Evolutionary conservation across 2,888 invertebrate genomes (phyloP).

Genomic region (Lasioglossum marginatum): DNA sequence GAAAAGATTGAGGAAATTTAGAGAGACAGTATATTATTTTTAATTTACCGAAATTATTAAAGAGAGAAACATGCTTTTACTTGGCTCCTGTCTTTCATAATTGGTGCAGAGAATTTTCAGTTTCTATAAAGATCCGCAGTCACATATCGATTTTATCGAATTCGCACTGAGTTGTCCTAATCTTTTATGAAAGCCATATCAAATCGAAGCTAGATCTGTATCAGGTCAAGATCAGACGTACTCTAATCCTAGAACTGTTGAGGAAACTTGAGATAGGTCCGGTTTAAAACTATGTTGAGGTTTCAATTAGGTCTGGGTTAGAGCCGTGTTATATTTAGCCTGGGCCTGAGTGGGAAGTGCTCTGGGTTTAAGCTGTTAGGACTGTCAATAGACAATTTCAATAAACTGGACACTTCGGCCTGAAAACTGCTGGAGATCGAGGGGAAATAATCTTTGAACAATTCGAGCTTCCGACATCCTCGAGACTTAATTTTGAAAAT

Average conservation of each 20-base stretch:
- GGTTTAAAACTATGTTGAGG: neutral
- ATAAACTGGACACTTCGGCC: neutral
- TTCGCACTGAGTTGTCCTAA: neutral
- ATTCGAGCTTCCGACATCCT: neutral
- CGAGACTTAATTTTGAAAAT: neutral
- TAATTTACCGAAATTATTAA: no score
- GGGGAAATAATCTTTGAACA: neutral
- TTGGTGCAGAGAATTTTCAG: neutral
- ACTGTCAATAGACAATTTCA: neutral
- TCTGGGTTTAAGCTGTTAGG: neutral
- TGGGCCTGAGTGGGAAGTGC: neutral
- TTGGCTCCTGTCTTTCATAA: neutral
- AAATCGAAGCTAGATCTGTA: neutral
- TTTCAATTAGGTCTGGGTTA: slow-evolving; percentile 4
- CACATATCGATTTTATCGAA: neutral
- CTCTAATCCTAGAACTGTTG: neutral
- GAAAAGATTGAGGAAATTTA: no score
- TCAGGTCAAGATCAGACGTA: neutral
- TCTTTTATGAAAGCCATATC: neutral
- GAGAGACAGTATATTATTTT: no score
- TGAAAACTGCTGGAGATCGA: neutral
- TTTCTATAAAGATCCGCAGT: neutral
- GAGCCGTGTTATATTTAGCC: neutral
- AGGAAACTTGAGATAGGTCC: neutral
- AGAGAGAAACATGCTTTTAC: no score